A percentile compares a stretch with the other conserved stretches of the same genome.
phyloP scores from a whole-genome alignment of 2,888 invertebrate species.

The Acronicta aceris region DNA sequence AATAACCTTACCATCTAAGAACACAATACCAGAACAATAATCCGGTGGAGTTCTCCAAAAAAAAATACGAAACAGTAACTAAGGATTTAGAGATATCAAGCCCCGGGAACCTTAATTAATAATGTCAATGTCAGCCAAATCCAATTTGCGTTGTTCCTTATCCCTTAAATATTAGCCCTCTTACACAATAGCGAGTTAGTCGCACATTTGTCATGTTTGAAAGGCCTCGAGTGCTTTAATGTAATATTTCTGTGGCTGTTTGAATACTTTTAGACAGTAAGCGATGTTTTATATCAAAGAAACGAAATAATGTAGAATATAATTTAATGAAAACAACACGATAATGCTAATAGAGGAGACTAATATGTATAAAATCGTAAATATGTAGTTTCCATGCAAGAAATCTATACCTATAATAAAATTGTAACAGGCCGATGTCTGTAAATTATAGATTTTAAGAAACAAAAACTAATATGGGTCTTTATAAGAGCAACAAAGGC shows the following conservation, averaged over 20 bases:
- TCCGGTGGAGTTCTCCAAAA: constrained; percentile 19
- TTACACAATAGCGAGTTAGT: constrained; percentile 36
- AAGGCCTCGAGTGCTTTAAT: neutral
- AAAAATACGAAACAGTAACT: constrained; percentile 51
- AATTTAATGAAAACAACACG: no score
- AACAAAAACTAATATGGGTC: no score
- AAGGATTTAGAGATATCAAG: constrained; percentile 46
- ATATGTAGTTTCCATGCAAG: no score
- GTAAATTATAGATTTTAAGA: no score
- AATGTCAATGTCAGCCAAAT: constrained; percentile 53
- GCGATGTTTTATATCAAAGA: neutral
- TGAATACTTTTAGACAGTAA: constrained; percentile 5
- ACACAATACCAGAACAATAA: constrained; percentile 22
- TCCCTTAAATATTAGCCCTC: constrained; percentile 40
- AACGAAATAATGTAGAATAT: no score
- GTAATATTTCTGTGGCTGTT: neutral
- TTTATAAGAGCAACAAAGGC: no score
- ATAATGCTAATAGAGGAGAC: no score
- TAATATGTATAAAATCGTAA: no score
- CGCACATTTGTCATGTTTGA: constrained; percentile 43
- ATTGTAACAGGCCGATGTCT: no score
- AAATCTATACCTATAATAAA: no score
- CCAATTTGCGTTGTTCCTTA: constrained; percentile 52
- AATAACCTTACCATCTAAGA: constrained; percentile 13
- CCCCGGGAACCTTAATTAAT: constrained; percentile 47